Conservation (phyloP, 2,797 vertebrate genomes). For the Lacerta viridis region DNA sequence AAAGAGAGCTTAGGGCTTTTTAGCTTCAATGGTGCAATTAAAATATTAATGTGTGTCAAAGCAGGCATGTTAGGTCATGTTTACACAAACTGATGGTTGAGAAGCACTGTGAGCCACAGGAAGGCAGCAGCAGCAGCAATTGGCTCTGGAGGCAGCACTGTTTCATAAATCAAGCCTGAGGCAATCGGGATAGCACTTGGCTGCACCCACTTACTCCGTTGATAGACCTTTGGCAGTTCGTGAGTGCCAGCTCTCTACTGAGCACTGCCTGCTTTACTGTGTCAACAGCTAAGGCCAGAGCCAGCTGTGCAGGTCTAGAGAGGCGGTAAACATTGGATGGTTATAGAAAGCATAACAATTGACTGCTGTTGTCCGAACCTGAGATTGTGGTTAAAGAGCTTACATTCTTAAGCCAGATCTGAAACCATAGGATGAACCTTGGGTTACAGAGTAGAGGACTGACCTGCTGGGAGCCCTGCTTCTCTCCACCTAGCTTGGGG, state of each 20-base stretch:
- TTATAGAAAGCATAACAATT: slow-evolving; percentile 30
- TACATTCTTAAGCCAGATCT: no score
- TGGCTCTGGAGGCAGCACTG: background rate
- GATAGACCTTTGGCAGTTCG: slow-evolving; percentile 44
- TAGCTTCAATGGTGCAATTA: background rate
- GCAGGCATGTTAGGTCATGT: slow-evolving; percentile 9
- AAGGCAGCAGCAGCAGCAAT: background rate
- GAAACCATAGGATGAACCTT: no score
- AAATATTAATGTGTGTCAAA: background rate
- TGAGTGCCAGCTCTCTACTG: slow-evolving; percentile 33
- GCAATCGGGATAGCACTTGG: slow-evolving; percentile 41
- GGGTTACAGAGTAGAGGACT: no score
- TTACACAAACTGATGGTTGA: background rate
- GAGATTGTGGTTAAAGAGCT: no score
- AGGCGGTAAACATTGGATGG: slow-evolving; percentile 49
- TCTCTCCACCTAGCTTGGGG: no score
- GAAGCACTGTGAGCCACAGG: background rate
- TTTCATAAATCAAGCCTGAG: slow-evolving; percentile 19
- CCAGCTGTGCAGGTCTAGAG: slow-evolving; percentile 26
- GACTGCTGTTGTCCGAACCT: background rate
- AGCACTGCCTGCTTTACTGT: background rate
- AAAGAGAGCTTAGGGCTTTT: background rate
- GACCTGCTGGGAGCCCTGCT: no score
- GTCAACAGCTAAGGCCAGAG: slow-evolving; percentile 35
- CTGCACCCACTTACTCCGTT: slow-evolving; percentile 36